Evolutionary conservation across 2,113 vertebrate genomes (phyloP), one percentile per base, ranked within the genome.

Genomic region (Beaufortia kweichowensis): DNA sequence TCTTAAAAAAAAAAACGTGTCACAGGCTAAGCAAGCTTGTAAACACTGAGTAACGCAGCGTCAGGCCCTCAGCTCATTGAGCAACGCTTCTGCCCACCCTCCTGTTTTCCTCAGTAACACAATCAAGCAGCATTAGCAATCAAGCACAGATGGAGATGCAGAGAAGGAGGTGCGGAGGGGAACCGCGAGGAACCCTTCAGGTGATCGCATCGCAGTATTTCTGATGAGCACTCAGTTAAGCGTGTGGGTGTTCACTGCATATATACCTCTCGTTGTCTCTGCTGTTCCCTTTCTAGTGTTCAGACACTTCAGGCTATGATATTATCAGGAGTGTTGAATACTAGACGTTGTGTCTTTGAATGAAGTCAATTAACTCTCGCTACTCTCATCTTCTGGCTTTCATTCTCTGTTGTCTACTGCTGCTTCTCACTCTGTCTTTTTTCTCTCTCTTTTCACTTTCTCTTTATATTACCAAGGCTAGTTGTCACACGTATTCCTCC

Each of bases 361-460:
- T 70, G 28, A 61, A 61, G 69, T 74, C 69, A 74, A 77, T 79
- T 62, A 83, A 55, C 35, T 60, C 68, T 14, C 50, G 48, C 26
- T 43, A 19, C 60, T 3, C 12, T 28, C 67, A 33, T 17, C 12
- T n/a, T 10, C 33, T 65, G 56, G 35, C 35, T 26, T 60, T 66
- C 59, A 24, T 41, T 74, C 43, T 62, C 63, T 26, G 21, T 62
- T 23, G 31, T n/a, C 31, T 23, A 29, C 64, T 14, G 1, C 33
- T 41, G n/a, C 8, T 15, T 56, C 4, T 69, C 56, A 50, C 28
- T 71, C 59, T 55, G 21, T 31, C 23, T 71, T 50, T 28, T 53
- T 33, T 26, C n/a, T 17, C 6, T 55, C 29, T 26, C 17, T 55
- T 48, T 63, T 39, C 12, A 24, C 55, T 77, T 35, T 17, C 33